These are phyloP conservation scores for Tipula confusa DNA, from an alignment of 2,888 invertebrate species.

Conservation along the genomic window DNA sequence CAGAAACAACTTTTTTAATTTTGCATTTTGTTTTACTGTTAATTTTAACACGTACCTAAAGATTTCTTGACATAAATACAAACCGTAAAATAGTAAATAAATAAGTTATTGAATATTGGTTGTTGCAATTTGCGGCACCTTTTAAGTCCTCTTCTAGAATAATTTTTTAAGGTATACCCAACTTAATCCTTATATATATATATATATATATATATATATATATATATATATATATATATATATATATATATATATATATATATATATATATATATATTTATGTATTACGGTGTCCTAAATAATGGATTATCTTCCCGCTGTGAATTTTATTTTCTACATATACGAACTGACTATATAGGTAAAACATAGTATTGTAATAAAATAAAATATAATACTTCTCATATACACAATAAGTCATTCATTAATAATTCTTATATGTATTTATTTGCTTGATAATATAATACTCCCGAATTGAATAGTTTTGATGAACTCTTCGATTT, in stretches of 20 bases:
- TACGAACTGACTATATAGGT: background rate
- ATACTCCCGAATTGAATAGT: background rate
- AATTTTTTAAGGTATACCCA: background rate
- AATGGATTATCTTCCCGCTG: background rate
- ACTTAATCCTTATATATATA: background rate
- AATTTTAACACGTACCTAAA: background rate
- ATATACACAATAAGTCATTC: slow-evolving; percentile 8
- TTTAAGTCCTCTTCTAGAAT: slow-evolving; percentile 1
- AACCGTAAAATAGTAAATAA: background rate
- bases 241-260: no score
- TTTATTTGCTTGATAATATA: background rate
- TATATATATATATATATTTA: no score
- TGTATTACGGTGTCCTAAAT: background rate
- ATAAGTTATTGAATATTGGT: background rate
- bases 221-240: no score
- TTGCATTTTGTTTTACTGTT: no score
- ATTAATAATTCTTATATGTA: background rate
- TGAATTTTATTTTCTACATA: background rate
- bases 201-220: no score
- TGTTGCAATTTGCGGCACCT: slow-evolving; percentile 3
- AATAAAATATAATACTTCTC: background rate
- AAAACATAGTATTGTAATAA: no score
- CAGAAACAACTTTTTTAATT: background rate
- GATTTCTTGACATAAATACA: background rate
- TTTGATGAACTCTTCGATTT: slow-evolving; percentile 17